Evolutionary conservation across 2,888 invertebrate genomes (phyloP), one percentile per base, ranked within the genome.

Genomic region (Halocaridina rubra): DNA sequence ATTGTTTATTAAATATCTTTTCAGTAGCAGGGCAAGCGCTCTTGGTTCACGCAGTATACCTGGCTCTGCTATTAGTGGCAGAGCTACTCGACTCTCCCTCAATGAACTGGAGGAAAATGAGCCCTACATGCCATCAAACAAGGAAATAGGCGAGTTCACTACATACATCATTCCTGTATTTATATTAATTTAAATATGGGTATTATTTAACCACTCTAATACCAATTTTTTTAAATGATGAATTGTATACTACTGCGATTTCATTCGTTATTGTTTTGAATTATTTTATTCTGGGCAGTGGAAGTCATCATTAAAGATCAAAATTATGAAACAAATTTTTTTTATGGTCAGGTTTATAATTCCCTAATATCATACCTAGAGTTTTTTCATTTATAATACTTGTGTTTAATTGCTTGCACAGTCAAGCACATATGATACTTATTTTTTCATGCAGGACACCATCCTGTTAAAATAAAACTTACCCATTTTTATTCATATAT

Each of bases 1-100:
- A 10, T 10, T 46, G 53, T 46, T 0, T 59, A 93, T 3, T 91
- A 93, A 88, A 92, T 91, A 59, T 93, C 92, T 69, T 93, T 93
- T n/a, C 92, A 92, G 39, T 67, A 79, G 0, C 86, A 86, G 86
- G 32, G 78, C 80, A 7, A 88, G 88, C 76, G 80, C 88, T 3
- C 67, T 85, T 8, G 79, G 82, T 57, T 69, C 81, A 2, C 80
- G 88, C 22, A 88, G 88, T 72, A 80, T 87, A 27, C 88, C 88
- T n/a, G 87, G 87, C 3, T 88, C 88, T 27, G 88, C 88, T 3
- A 61, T 88, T 10, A 87, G 87, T 75, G 88, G 88, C 19, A 53
- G 87, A 2, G 53, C 79, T 19, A 87, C 88, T 10, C 53, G 87
- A 10, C 86, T 88, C 13, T 86, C 87, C 0, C 80, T 88, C 16